Evolutionary conservation across 2,888 invertebrate species (phyloP), one percentile per base, ranked within the genome.

Genomic region (Molorchus minor): DNA sequence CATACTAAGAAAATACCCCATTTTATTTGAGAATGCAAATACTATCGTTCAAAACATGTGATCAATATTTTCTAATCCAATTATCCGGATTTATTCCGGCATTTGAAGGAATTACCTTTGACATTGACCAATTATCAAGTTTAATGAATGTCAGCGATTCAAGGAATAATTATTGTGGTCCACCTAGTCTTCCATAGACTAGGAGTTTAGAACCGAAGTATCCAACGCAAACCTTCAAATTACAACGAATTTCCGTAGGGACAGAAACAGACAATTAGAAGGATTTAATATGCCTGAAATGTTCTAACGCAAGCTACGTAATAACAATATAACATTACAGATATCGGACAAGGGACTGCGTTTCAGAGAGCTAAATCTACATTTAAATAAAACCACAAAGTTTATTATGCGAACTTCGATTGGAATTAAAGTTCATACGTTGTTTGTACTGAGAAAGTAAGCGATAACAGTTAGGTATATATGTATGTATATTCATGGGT

Each of bases 141-240:
- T 57, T 51, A 51, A 57, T 38, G 51, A 51, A 29, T 36, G 56
- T 51, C 49, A 29, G 38, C 30, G 19, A 33, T 51, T 51, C 30
- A 36, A 8, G 20, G 45, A 57, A 51, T 44, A 36, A 49, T 36
- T 35, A 35, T 49, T 51, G 51, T 55, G 43, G 54, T 25, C 43
- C 45, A 19, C 21, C 19, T 33, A 49, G 15, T 53, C 38, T 10
- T 40, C 36, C 47, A 30, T 17, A 17, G 44, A 44, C 38, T 45
- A 41, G 12, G 41, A 52, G 41, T 52, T 41, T 35, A 19, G 36
- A 57, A 56, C 45, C 38, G 65, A 65, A 62, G 65, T 64, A 61
- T 67, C 65, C 41, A 58, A 68, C 64, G 68, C 61, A 64, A 66
- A 62, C 66, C 68, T 56, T 68, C 68, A 66, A 66, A 68, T 66